These are phyloP conservation scores for Eremophila alpestris DNA, from an alignment of 2,797 vertebrate genomes.

Conservation along the genomic window DNA sequence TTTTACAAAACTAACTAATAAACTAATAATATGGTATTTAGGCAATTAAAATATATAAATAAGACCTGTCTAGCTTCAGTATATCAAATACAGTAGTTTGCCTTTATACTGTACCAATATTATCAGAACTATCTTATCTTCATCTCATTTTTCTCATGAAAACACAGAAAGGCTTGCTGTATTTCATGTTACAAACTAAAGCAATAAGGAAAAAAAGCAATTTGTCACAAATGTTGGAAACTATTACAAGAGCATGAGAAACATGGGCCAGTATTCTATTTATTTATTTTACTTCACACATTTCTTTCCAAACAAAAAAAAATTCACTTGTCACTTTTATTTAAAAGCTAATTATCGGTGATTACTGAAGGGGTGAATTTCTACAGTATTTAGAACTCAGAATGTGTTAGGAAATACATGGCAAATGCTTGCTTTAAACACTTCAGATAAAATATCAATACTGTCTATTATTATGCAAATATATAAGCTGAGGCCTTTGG, in stretches of 20 bases:
- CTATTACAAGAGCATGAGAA: neutral
- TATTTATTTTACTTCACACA: neutral
- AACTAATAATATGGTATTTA: neutral
- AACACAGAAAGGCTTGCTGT: neutral
- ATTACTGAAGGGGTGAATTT: neutral
- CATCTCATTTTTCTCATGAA: neutral
- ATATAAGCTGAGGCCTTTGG: neutral
- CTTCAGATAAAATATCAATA: neutral
- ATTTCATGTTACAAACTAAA: neutral
- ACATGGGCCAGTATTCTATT: neutral
- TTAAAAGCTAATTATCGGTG: neutral
- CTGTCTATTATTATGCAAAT: neutral
- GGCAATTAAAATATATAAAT: neutral
- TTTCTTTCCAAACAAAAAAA: neutral
- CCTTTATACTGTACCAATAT: neutral
- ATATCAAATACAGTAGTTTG: neutral
- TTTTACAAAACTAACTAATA: neutral
- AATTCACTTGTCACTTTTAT: neutral
- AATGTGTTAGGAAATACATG: neutral
- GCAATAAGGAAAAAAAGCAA: neutral
- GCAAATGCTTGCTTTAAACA: neutral
- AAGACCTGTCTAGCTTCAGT: neutral
- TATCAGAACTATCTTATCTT: neutral
- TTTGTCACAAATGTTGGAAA: neutral
- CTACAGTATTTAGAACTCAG: neutral